phyloP scores from a whole-genome alignment of 1,140 invertebrate species.

The Agrypnia vestita region DNA sequence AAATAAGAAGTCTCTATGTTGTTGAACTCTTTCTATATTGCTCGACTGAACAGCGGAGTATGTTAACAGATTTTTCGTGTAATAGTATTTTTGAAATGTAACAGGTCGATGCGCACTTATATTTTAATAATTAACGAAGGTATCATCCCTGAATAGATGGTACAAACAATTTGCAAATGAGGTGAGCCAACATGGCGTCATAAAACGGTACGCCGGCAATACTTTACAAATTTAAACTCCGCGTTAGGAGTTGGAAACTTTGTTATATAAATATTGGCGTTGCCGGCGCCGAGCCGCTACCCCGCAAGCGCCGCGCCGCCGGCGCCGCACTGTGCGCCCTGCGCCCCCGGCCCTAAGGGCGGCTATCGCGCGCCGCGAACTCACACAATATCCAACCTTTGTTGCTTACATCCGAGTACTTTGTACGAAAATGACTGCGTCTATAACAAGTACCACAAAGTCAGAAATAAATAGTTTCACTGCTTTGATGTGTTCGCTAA shows the following conservation, averaged over 20 bases:
- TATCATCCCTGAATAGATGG: slow-evolving; percentile 32
- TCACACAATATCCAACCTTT: slow-evolving; percentile 7
- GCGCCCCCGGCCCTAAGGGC: neutral
- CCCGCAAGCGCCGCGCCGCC: neutral
- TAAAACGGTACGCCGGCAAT: slow-evolving; percentile 55
- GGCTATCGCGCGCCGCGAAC: neutral
- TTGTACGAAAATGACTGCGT: neutral
- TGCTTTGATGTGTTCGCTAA: neutral
- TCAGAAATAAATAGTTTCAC: slow-evolving; percentile 32
- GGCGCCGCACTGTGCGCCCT: neutral
- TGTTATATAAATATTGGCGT: slow-evolving; percentile 60
- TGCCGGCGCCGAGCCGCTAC: neutral
- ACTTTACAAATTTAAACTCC: slow-evolving; percentile 60
- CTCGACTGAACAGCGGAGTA: no score
- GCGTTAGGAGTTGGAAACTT: slow-evolving; percentile 58
- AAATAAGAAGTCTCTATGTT: no score
- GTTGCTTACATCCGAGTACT: slow-evolving; percentile 1
- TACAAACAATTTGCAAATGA: slow-evolving; percentile 59
- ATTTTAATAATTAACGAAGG: neutral
- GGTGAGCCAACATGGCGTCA: slow-evolving; percentile 55
- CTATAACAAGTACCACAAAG: slow-evolving; percentile 20
- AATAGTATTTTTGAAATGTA: no score
- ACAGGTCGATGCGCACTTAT: no score
- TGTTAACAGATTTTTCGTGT: no score
- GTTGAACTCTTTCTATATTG: no score